phyloP scores from a whole-genome alignment of 23 tunicate species.

The Ciona savignyi region DNA sequence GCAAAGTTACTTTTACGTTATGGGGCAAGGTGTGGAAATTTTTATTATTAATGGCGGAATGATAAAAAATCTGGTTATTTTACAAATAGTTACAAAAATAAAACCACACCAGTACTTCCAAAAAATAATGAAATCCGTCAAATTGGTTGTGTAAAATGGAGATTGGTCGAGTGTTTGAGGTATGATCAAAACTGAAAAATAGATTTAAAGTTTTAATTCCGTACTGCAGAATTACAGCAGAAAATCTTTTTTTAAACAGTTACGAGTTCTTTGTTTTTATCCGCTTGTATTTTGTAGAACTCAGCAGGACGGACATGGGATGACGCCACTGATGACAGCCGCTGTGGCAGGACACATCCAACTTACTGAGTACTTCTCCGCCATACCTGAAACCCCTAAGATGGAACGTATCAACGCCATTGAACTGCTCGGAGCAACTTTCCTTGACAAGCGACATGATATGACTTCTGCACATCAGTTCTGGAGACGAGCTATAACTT shows the following conservation, averaged over 20 bases:
- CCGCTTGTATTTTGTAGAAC: conserved; percentile 41
- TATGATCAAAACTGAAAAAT: too few species aligned
- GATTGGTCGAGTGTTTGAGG: too few species aligned
- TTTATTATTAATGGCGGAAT: too few species aligned
- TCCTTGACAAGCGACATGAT: conserved; percentile 60
- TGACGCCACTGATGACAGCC: conserved; percentile 85
- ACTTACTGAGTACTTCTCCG: conserved; percentile 41
- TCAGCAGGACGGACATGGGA: conserved; percentile 63
- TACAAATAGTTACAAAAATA: too few species aligned
- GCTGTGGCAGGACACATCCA: conserved; percentile 74
- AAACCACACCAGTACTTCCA: too few species aligned
- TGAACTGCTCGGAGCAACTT: conserved; percentile 72
- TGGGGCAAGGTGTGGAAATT: conserved; percentile 65
- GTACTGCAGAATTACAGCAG: too few species aligned
- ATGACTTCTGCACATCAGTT: conserved; percentile 29
- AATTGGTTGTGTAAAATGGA: too few species aligned
- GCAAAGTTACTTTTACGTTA: conserved; percentile 52
- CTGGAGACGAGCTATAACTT: conserved; percentile 47
- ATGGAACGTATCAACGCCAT: conserved; percentile 50
- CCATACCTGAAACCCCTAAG: conserved; percentile 29
- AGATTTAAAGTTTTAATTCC: too few species aligned
- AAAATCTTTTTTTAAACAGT: too few species aligned
- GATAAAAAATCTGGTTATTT: too few species aligned
- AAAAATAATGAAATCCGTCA: too few species aligned
- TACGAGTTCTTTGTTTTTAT: too few species aligned